Evolutionary conservation across 2,797 vertebrate genomes (phyloP), one percentile per base, ranked within the genome.

Genomic region (Hemibagrus guttatus): DNA sequence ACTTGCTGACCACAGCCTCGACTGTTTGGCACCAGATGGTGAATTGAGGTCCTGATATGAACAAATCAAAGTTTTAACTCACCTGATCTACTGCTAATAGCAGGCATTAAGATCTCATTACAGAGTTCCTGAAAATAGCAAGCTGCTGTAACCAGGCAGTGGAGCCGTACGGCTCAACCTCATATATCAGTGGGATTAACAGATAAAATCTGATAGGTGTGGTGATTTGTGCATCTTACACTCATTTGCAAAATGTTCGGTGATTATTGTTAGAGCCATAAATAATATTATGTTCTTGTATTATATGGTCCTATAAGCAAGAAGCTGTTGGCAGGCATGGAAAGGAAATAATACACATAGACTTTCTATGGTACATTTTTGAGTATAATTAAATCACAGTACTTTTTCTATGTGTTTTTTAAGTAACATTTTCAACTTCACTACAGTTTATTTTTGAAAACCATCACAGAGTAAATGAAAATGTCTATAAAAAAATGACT

Each of bases 41-140:
- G 42, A 69, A 81, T 84, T 69, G 74, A 71, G 59, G 68, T 46
- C 64, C 81, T 85, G 84, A 86, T 86, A 81, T 89, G 72, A 83
- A 76, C 64, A 87, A 85, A 90, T 58, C 9, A 31, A 84, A 74
- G 76, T 63, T 85, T 85, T 85, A 84, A 69, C 85, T 84, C 75
- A 90, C 87, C 85, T 87, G 75, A 90, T 91, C 75, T 88, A 87
- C 86, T 78, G 82, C 80, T 87, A 84, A 89, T 84, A 83, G 66
- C n/a, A 84, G 39, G 54, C 80, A 82, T 88, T 83, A 88, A 86
- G 84, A 83, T 91, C 84, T 90, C 86, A 89, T 91, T 90, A 88
- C 88, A 87, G 82, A 86, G 83, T 85, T 88, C 82, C 83, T 84
- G 80, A 85, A 87, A 87, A 89, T 87, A 88, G 89, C 85, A 88